phyloP scores from a whole-genome alignment of 2,888 invertebrate genomes.

The Bombylius major region DNA sequence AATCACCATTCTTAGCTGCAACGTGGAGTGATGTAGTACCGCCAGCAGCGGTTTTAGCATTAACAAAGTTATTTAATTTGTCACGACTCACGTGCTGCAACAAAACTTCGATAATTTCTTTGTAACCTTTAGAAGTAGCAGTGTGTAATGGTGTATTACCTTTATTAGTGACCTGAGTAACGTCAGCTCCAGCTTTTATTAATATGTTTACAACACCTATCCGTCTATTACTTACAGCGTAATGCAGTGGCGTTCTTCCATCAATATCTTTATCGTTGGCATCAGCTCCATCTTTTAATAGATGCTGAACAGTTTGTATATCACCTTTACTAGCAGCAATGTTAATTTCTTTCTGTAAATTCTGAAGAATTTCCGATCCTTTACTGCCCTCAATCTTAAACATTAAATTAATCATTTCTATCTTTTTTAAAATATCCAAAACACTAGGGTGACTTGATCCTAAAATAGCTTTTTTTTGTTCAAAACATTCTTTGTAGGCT shows the following conservation, averaged over 20 bases:
- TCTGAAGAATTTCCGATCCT: no score
- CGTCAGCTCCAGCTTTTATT: conserved; percentile 13
- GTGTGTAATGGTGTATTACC: conserved; percentile 4
- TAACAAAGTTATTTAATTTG: conserved; percentile 1
- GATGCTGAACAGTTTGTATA: neutral
- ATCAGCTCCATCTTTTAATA: neutral
- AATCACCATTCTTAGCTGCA: conserved; percentile 12
- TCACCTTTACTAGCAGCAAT: no score
- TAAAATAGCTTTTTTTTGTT: no score
- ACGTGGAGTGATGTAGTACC: conserved; percentile 7
- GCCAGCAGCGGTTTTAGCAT: neutral
- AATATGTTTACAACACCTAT: conserved; percentile 9
- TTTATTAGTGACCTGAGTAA: conserved; percentile 1
- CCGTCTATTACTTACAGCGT: conserved; percentile 13
- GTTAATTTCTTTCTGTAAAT: no score
- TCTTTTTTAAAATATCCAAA: no score
- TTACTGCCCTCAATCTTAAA: no score
- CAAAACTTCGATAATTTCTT: conserved; percentile 3
- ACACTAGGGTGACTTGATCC: no score
- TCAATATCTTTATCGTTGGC: conserved; percentile 1
- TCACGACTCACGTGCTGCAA: neutral
- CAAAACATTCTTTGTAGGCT: no score
- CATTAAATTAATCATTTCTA: no score
- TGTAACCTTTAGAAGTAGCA: neutral
- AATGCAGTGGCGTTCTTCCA: conserved; percentile 15